Base-by-base conservation (phyloP, 2,113 vertebrate genomes). In the Neoarius graeffei region DNA sequence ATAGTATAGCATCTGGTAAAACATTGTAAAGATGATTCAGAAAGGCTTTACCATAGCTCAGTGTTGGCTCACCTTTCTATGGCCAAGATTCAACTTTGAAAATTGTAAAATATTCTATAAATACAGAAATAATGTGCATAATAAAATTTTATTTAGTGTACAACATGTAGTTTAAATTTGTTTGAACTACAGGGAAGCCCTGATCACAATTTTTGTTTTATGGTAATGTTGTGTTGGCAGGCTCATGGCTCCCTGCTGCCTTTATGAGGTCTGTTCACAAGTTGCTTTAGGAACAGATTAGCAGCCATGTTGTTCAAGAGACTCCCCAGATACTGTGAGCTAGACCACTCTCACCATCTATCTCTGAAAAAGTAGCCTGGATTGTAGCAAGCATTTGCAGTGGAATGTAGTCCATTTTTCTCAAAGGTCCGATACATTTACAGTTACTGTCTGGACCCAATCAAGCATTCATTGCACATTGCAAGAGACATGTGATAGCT, bases 211-310 rank as follows among this genome's bases (percentile, higher is more conserved):
- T 42, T 50, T 81, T 81, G 30, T 82, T 67, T 57, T 74, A 35
- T 84, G 54, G 42, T 64, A n/a, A 82, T 91, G 83, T 88, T 89
- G 83, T 79, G 64, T 88, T 89, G 86, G 86, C 90, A 81, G 81
- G 86, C 54, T 48, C 71, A 62, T 19, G 76, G 74, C 81, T 81
- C 59, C 67, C 84, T 79, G 74, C 82, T 66, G 56, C 23, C 76
- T 85, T 86, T 74, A 69, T 69, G 89, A 13, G 19, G 84, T 62
- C 56, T 83, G 30, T 60, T 92, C 84, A 76, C 92, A 93, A 90
- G 92, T 89, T 85, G 79, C 84, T 90, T 83, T 91, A 91, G 7
- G 91, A 88, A 66, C 59, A 59, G 86, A 88, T 89, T 86, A 86
- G 42, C 84, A 64, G 23, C 64, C 50, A 59, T 87, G 86, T 74